Evolutionary conservation across 1,140 invertebrate species (phyloP), one percentile per base, ranked within the genome.

Genomic region (Radopholus similis): DNA sequence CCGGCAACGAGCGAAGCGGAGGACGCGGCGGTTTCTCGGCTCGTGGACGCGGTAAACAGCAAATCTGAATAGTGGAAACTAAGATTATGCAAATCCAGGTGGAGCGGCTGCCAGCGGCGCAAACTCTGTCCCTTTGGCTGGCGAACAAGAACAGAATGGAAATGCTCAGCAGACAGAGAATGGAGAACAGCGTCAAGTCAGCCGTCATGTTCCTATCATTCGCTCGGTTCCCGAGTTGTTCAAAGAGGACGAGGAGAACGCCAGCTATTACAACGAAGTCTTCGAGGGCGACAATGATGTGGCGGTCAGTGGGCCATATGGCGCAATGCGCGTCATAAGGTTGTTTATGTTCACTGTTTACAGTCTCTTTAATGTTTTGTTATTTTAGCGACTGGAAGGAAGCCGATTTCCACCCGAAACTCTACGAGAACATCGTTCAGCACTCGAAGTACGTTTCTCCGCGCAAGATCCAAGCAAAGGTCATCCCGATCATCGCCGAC

Each of bases 391-490:
- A n/a, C 23, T 60, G 58, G 58, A 21, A n/a, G n/a, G n/a, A 55
- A 28, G 4, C 26, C 49, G 28, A 42, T 23, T 70, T 66, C n/a
- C 11, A 66, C 23, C 15, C 63, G 9, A 66, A 13, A 28, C 38
- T 66, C 9, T 23, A 15, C 2, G 18, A 70, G 11, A 66, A 66
- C 40, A 68, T 66, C 35, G 38, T 51, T 30, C 47, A 62, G 1
- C 66, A 38, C 15, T 66, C 68, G n/a, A 67, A 68, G 8, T 66
- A 66, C 58, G 69, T 66, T 69, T 42, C 42, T 42, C 68, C 68
- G 55, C 68, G 68, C 6, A 60, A 70, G n/a, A 73, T 71, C 38
- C 69, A 71, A 21, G 18, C 26, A 15, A 15, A 51, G 21, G 37
- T 53, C 18, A 71, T 71, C 35, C 69, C 69, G 4, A 26, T 75